Evolutionary conservation across 2,888 invertebrate species (phyloP), one percentile per base, ranked within the genome.

Genomic region (Mongoloraphidia duomilia): DNA sequence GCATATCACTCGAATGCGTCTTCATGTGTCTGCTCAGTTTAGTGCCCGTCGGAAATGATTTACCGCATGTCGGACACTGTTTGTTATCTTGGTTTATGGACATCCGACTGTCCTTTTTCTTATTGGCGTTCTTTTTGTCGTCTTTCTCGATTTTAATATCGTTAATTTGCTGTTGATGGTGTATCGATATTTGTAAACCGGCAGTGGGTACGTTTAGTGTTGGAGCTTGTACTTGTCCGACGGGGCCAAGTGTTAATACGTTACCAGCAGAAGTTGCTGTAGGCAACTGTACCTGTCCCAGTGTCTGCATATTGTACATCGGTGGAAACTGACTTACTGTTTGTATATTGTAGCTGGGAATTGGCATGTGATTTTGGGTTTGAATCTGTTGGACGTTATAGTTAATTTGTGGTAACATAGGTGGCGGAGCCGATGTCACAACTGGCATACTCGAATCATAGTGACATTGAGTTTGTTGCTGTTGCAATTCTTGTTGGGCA

Each of bases 11-110:
- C 0, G 67, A 64, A 58, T 68, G 68, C 10, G 63, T 67, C 56
- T 69, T 69, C 63, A 67, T 63, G 56, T 70, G 70, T 49, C 70
- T 57, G 36, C 61, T 65, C 41, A 68, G 57, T 56, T 68, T 68
- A 3, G 65, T 61, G 12, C 61, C 55, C 9, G 65, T 67, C 17
- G 59, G 56, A 56, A 69, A 70, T 11, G 61, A 52, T 59, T 68
- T 68, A 49, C 61, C 64, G 55, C 68, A 68, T 4, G 61, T 64
- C 1, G 58, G 51, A 54, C 68, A 68, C 50, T 65, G 65, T 55
- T 65, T 67, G 39, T 58, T 60, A 26, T 26, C 26, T 33, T 54
- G 43, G 34, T 60, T 58, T 14, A 17, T 6, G 10, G 17, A 9
- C 46, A 42, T 10, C 48, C 50, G 10, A n/a, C 35, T 14, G 38